Evolutionary conservation across 2,888 invertebrate genomes (phyloP), one percentile per base, ranked within the genome.

Genomic region (Aleiodes testaceus): DNA sequence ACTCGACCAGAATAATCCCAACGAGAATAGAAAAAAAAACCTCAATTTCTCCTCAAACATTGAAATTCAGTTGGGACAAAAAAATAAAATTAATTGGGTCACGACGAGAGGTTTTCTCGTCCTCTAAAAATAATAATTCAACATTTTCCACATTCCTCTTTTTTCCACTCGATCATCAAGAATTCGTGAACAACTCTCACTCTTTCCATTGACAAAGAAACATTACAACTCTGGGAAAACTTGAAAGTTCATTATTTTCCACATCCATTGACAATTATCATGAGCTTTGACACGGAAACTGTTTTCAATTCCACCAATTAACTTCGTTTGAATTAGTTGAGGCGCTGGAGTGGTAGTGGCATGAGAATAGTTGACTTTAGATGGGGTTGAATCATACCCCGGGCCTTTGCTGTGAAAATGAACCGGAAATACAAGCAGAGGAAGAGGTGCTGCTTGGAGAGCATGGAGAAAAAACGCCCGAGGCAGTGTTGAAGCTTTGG

Each of bases 251-350:
- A 3, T 14, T 26, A 22, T 14, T 14, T 53, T 53, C 53, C 26
- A 14, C 53, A 26, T 53, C 30, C 53, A 53, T 53, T 53, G 53
- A 20, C 53, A 53, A 53, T 53, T 36, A 22, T 26, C 4, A n/a
- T n/a, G 26, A 30, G 22, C 53, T 53, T 53, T 53, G 53, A 53
- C 53, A 53, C 26, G 30, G 53, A 53, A 53, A 53, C 53, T 53
- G 26, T 30, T 53, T 53, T 30, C 26, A 53, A 30, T 14, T 7
- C 53, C 4, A 26, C 53, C 53, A 53, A 53, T 53, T 53, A 53
- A n/a, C 53, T 26, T 30, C 20, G 14, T 26, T 53, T 53, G 26
- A 20, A 14, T 26, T 6, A 22, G 26, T 53, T 53, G 36, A 11
- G 9, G 9, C 11, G 20, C 12, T 12, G 12, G 14, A 6, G n/a